Evolutionary conservation across 2,113 vertebrate species (phyloP), one percentile per base, ranked within the genome.

Genomic region (Sphaerodactylus townsendi): DNA sequence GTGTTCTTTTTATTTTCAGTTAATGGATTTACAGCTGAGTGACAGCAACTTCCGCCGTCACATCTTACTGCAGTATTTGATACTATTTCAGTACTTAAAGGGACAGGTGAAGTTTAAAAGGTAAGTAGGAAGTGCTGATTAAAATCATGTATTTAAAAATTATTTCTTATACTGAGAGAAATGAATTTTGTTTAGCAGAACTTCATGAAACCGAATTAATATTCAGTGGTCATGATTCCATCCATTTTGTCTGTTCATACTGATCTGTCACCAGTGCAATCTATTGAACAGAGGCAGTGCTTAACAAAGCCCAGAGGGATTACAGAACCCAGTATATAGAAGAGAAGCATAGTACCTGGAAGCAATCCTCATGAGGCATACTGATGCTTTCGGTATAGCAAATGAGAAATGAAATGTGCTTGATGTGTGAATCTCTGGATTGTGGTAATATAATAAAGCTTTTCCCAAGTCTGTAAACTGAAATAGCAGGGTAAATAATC

Each of bases 41-140:
- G 99, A 99, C 95, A 98, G 99, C 92, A 99, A 99, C 93, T 99
- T 99, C 90, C 96, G 98, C 35, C 97, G 99, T 30, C 99, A 99
- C 93, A 99, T 99, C 90, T 95, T 99, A 23, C 92, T 99, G 93
- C 99, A 99, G 88, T 99, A 99, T 93, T 97, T 99, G 72, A 98
- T 99, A 95, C 96, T 99, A 39, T 99, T 99, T 93, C 99, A 99
- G 85, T 99, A 99, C 93, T 96, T 99, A 82, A 99, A 98, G 89
- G 98, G 98, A 48, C 98, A 99, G 87, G 98, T 99, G 91, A 99
- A 99, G 92, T 99, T 99, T 95, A 99, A 99, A 96, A 99, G 98
- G 99, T 99, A 93, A 96, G 7, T 79, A 69, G 17, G 76, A 87
- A 69, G 83, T 50, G 1, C 65, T 83, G 33, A 68, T 1, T 89